Evolutionary conservation across 1,140 invertebrate genomes (phyloP), one percentile per base, ranked within the genome.

Genomic region (Apis dorsata): DNA sequence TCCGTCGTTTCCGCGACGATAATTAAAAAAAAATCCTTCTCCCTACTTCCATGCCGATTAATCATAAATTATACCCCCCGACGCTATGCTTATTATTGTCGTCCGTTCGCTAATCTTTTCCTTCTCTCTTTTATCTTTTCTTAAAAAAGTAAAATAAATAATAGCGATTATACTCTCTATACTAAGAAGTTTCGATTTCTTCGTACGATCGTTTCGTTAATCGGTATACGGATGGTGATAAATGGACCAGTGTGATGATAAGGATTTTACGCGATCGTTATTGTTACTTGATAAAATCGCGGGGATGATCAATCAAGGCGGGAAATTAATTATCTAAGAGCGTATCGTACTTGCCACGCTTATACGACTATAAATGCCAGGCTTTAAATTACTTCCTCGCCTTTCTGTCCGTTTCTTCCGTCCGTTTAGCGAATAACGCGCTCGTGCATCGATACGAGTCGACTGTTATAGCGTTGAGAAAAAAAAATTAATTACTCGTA

Each of bases 281-380:
- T 82, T 75, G 65, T 77, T 79, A 59, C 34, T 69, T 71, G 65
- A 88, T 84, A 84, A 84, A 84, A 86, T 88, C 79, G 21, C 13
- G 34, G 51, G 2, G 17, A 72, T 88, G 84, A 88, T 88, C 88
- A 88, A 88, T 88, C 81, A 86, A 88, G 63, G 19, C 53, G 28
- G 78, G n/a, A 80, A 88, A 88, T 88, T 88, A 88, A 88, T 88
- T 88, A 86, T 81, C 86, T 59, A 74, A 71, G 80, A 73, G 83
- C 76, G n/a, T 57, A 24, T 72, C 79, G 86, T 83, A 62, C 51
- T 85, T 68, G 63, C 79, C 21, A 49, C 51, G 75, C 66, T 72
- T 60, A 3, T 44, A 5, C 34, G 74, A 74, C 77, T 82, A 82
- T 75, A 85, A 87, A 85, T 65, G 86, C 87, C 83, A 60, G 66